phyloP scores from a whole-genome alignment of 2,888 invertebrate genomes.

The Lampropteryx suffumata region DNA sequence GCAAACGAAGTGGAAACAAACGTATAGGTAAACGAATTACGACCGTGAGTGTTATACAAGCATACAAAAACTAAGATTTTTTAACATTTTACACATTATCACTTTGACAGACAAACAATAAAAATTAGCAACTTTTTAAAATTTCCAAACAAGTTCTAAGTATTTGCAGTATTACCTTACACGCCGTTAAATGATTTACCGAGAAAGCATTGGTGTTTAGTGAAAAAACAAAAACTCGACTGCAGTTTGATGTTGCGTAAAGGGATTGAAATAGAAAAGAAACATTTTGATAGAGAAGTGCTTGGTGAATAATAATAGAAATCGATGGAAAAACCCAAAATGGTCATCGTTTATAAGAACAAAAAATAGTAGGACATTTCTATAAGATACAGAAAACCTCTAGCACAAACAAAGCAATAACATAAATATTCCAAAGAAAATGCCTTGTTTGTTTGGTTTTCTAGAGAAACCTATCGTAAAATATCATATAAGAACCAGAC shows the following conservation, averaged over 20 bases:
- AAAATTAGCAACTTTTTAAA: constrained; percentile 61
- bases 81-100: constrained; percentile 31
- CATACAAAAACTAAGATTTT: too few relatives aligned
- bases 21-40: too few relatives aligned
- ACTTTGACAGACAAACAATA: constrained; percentile 61
- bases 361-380: too few relatives aligned
- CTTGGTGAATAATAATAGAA: too few relatives aligned
- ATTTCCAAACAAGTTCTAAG: constrained; percentile 45
- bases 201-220: constrained; percentile 47
- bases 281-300: constrained; percentile 21
- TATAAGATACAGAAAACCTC: too few relatives aligned
- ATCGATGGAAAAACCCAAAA: too few relatives aligned
- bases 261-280: constrained; percentile 23
- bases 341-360: too few relatives aligned
- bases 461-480: constrained; percentile 1
- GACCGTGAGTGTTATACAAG: too few relatives aligned
- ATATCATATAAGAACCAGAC: constrained; percentile 8
- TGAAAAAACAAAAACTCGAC: constrained; percentile 40
- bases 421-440: constrained; percentile 23
- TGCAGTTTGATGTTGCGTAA: constrained; percentile 27
- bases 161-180: constrained; percentile 50
- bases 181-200: constrained; percentile 50
- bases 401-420: too few relatives aligned
- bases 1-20: too few relatives aligned
- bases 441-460: constrained; percentile 13